Conservation (phyloP, 2,888 invertebrate genomes). For the Polylopha cassiicola region DNA sequence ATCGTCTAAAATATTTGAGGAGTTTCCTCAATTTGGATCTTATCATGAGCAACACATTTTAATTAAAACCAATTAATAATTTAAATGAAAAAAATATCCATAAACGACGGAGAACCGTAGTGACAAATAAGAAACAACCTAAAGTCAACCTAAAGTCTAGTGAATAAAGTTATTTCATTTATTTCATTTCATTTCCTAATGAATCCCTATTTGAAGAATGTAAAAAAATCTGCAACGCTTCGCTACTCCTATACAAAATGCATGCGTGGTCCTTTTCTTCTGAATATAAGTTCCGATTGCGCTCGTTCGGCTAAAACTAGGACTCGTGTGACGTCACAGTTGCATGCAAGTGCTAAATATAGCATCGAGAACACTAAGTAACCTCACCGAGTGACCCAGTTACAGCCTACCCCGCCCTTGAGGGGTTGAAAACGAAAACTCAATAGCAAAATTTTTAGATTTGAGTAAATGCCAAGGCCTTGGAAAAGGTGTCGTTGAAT, state of each 20-base stretch:
- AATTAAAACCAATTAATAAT: no score
- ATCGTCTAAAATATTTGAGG: no score
- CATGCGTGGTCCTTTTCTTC: slow-evolving; percentile 19
- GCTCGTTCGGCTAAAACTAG: slow-evolving; percentile 37
- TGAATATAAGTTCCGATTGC: slow-evolving; percentile 43
- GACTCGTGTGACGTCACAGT: slow-evolving; percentile 50
- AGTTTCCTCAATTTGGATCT: no score
- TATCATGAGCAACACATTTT: no score
- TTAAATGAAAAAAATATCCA: no score
- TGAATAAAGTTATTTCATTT: no score
- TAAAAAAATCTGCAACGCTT: no score
- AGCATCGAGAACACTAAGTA: slow-evolving; percentile 33
- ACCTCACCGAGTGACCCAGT: slow-evolving; percentile 49
- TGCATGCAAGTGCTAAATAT: slow-evolving; percentile 51
- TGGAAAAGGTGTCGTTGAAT: slow-evolving; percentile 10
- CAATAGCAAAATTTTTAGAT: slow-evolving; percentile 8
- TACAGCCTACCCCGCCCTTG: slow-evolving; percentile 28
- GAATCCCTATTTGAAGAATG: no score
- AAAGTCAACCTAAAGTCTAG: no score
- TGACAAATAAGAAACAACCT: no score
- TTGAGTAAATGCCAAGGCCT: slow-evolving; percentile 14
- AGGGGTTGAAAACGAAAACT: slow-evolving; percentile 6
- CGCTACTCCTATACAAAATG: slow-evolving; percentile 27
- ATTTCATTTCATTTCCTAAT: no score
- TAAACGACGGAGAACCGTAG: no score